Base-by-base conservation (phyloP, 1,140 invertebrate genomes). In the Charaxes varanes region DNA sequence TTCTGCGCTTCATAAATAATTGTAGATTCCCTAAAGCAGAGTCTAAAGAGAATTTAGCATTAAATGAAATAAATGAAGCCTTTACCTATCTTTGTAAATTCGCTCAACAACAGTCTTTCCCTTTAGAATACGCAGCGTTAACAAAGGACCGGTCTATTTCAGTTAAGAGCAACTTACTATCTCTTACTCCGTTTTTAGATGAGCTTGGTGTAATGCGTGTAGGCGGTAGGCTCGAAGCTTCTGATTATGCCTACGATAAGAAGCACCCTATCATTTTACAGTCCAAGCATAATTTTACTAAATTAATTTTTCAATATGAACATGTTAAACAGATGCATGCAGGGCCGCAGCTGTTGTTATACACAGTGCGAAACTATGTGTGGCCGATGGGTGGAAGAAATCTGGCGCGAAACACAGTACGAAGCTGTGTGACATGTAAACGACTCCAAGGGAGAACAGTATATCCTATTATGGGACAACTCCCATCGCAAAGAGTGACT, bases 311-410 rank as follows among this genome's bases (percentile, higher is more conserved):
- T 23, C 22, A 8, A 2, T 23, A 23, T 23, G 22, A 23, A 8
- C 22, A n/a, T 23, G 10, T 4, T 23, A 6, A 8, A 4, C 22
- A 23, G 2, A 3, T 23, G 2, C 22, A 23, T 8, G 22, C 22
- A 3, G 22, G 22, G 4, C 49, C 49, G 12, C 49, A 52, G 38
- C n/a, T 38, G 6, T 22, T 46, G 21, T 14, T 52, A 21, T 28
- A 24, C 4, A 12, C 23, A 10, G 28, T 52, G 8, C 24, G 48
- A 18, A 17, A 41, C 3, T 3, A 8, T 15, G 22, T 37, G 2
- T 52, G 48, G 37, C 41, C 32, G 4, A 24, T 51, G 4, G 26
- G 38, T 8, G 48, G 41, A 13, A 30, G 48, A 7, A 19, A 35
- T 6, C 17, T 53, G 6, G 43, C 50, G 3, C n/a, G 36, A 4